These are phyloP conservation scores for Trichomalopsis sarcophagae DNA, from an alignment of 1,140 invertebrate genomes.

Conservation along the genomic window DNA sequence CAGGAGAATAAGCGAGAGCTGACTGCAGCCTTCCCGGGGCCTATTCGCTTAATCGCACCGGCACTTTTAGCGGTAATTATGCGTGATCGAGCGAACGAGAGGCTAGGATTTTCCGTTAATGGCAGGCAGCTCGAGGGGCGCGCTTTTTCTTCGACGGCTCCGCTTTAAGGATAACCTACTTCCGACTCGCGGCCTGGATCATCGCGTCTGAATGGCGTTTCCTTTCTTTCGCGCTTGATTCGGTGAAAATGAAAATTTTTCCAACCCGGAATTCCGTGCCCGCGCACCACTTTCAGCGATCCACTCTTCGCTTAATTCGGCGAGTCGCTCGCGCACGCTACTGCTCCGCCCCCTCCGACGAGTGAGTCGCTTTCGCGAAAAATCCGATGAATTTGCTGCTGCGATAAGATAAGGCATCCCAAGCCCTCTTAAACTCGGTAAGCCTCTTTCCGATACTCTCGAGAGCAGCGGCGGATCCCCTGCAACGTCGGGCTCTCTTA, in stretches of 20 bases:
- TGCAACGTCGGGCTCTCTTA: background rate
- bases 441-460: background rate
- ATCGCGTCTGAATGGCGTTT: constrained; percentile 31
- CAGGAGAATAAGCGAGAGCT: background rate
- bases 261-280: too few relatives aligned
- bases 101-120: constrained; percentile 26
- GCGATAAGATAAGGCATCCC: background rate
- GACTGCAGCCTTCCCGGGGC: background rate
- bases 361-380: background rate
- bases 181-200: background rate
- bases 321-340: too few relatives aligned
- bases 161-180: constrained; percentile 37
- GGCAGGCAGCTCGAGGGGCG: background rate
- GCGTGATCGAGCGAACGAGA: constrained; percentile 9
- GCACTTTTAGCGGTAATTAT: constrained; percentile 35
- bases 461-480: background rate
- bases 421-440: background rate
- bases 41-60: constrained; percentile 35
- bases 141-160: constrained; percentile 6
- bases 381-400: background rate
- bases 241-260: background rate
- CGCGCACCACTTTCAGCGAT: too few relatives aligned
- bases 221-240: background rate
- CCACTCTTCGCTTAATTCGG: too few relatives aligned
- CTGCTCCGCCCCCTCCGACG: too few relatives aligned